Conservation (phyloP, 2,113 vertebrate species). For the Recurvirostra avosetta region DNA sequence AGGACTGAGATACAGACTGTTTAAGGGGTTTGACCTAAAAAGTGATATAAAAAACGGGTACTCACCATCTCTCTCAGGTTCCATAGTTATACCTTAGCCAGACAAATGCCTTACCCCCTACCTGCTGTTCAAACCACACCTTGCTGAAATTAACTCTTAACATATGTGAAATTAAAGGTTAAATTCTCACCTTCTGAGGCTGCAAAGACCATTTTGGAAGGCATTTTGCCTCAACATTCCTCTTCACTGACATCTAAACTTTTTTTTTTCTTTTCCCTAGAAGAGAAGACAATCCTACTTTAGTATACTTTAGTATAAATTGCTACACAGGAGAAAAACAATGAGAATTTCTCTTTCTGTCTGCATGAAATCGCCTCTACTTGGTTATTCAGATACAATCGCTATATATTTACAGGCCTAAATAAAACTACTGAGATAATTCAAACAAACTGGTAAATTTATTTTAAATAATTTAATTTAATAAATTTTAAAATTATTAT, state of each 20-base stretch:
- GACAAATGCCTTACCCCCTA: not conserved
- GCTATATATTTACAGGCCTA: not conserved
- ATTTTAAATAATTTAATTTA: not conserved
- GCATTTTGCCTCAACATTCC: not conserved
- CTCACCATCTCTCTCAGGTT: not conserved
- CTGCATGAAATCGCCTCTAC: no score
- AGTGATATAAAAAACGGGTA: not conserved
- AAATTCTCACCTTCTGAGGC: not conserved
- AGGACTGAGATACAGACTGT: not conserved
- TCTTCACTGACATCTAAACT: not conserved
- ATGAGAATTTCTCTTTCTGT: no score
- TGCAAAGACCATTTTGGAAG: not conserved
- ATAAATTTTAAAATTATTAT: not conserved
- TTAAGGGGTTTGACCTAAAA: not conserved
- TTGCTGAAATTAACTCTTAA: not conserved
- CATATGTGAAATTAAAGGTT: not conserved
- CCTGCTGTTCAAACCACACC: not conserved
- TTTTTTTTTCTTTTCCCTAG: not conserved
- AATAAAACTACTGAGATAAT: not conserved
- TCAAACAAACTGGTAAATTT: not conserved
- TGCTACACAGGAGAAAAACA: no score
- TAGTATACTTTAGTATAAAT: no score
- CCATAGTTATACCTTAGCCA: not conserved
- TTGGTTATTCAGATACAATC: no score
- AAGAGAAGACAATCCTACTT: no score